Conservation (phyloP, 2,113 vertebrate species). For the Holacanthus passer region DNA sequence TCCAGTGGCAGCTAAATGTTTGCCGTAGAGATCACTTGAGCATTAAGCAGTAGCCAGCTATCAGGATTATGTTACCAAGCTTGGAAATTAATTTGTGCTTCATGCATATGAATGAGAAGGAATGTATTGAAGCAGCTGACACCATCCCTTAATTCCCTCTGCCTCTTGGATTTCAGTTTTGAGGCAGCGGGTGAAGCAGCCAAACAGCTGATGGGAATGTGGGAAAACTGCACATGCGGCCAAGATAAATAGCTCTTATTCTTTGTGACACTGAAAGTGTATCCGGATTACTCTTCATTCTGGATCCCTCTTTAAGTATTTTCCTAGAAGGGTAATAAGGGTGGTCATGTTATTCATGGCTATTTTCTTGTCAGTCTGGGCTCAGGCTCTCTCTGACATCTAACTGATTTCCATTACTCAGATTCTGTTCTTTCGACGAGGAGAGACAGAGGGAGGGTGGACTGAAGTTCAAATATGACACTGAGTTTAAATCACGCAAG, state of each 20-base stretch:
- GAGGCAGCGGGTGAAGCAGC: conserved; percentile 27
- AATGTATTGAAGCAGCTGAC: conserved; percentile 47
- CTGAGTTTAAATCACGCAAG: conserved; percentile 56
- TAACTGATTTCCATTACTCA: conserved; percentile 76
- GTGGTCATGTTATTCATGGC: conserved; percentile 82
- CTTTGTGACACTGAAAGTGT: conserved; percentile 74
- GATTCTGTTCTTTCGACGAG: conserved; percentile 57
- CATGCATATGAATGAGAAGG: background rate
- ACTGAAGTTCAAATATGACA: conserved; percentile 69
- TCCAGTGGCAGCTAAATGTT: conserved; percentile 27
- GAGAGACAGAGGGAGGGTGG: conserved; percentile 65
- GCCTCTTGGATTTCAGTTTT: conserved; percentile 46
- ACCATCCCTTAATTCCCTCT: conserved; percentile 57
- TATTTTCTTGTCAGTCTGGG: conserved; percentile 83
- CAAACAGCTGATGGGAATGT: conserved; percentile 68
- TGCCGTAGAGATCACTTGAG: conserved; percentile 16
- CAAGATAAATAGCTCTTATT: conserved; percentile 72
- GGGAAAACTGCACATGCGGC: conserved; percentile 45
- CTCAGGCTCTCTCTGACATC: conserved; percentile 72
- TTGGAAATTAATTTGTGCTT: conserved; percentile 27
- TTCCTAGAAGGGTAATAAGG: conserved; percentile 77
- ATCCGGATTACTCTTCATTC: conserved; percentile 76
- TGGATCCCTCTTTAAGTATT: conserved; percentile 78
- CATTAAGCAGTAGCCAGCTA: conserved; percentile 23
- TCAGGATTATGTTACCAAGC: conserved; percentile 33